Evolutionary conservation across 2,888 invertebrate genomes (phyloP).

Genomic region (Megastigmus dorsalis): DNA sequence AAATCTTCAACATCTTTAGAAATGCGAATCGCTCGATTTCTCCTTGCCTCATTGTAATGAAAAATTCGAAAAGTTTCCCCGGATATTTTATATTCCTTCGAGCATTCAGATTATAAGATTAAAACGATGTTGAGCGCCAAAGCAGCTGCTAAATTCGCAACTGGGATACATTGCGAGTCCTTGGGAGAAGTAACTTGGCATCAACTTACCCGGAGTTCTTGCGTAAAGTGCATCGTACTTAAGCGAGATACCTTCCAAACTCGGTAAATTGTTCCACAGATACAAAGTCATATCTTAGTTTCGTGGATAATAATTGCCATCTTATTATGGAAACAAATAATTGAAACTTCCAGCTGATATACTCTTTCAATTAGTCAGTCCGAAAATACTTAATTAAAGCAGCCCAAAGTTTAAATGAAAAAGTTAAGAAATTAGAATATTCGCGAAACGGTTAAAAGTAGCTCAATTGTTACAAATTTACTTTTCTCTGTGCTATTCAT

Average conservation of each 20-base stretch:
- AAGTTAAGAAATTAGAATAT: no score
- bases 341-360: neutral
- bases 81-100: no score
- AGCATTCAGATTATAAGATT: constrained; percentile 18
- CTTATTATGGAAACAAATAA: constrained; percentile 32
- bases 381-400: no score
- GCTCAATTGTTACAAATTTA: no score
- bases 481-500: no score
- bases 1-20: no score
- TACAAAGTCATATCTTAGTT: constrained; percentile 32
- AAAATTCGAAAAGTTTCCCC: no score
- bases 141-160: constrained; percentile 34
- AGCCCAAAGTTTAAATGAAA: no score
- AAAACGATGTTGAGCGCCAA: constrained; percentile 23
- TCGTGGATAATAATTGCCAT: constrained; percentile 34
- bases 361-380: neutral
- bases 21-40: no score
- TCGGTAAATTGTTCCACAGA: constrained; percentile 43
- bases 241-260: constrained; percentile 45
- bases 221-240: constrained; percentile 37
- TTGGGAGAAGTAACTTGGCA: constrained; percentile 38
- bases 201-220: constrained; percentile 40
- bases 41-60: no score
- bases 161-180: constrained; percentile 30
- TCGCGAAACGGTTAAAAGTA: no score